These are phyloP conservation scores for Arbacia lixula DNA, from an alignment of 53 echinoderm and acorn worm species.

Conservation along the genomic window DNA sequence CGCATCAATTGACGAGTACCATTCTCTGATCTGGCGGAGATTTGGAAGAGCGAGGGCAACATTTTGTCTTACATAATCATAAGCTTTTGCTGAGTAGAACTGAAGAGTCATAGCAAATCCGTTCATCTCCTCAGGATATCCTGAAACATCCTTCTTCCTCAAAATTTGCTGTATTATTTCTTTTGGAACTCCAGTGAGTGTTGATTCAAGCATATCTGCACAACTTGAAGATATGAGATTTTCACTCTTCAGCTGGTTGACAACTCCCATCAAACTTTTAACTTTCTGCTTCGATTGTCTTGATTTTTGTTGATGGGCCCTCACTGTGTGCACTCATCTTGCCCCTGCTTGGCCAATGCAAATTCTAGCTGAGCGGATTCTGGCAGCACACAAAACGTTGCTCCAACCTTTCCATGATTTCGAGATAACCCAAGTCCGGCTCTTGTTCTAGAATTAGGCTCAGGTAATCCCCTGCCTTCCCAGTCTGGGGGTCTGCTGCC, in stretches of 20 bases:
- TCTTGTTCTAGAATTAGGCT: too few species aligned
- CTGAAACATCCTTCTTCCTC: too few species aligned
- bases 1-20: conserved; percentile 52
- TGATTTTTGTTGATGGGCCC: conserved; percentile 10
- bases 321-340: too few species aligned
- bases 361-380: too few species aligned
- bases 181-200: conserved; percentile 3
- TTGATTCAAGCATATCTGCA: background rate
- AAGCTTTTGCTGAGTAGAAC: conserved; percentile 65
- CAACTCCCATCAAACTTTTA: background rate
- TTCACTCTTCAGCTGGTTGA: conserved; percentile 20
- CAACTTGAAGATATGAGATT: background rate
- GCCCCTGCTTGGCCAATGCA: too few species aligned
- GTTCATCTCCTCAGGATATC: too few species aligned
- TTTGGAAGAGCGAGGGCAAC: conserved; percentile 54
- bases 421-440: too few species aligned
- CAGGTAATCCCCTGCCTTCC: too few species aligned
- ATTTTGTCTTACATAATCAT: conserved; percentile 58
- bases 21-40: conserved; percentile 31
- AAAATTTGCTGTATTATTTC: too few species aligned
- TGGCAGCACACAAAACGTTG: too few species aligned
- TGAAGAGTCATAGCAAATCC: conserved; percentile 68
- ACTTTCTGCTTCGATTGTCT: conserved; percentile 11
- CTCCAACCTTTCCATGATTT: too few species aligned
- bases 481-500: too few species aligned